These are phyloP conservation scores for Rhinophrynus dorsalis DNA, from an alignment of 2,797 vertebrate genomes.

Conservation along the genomic window DNA sequence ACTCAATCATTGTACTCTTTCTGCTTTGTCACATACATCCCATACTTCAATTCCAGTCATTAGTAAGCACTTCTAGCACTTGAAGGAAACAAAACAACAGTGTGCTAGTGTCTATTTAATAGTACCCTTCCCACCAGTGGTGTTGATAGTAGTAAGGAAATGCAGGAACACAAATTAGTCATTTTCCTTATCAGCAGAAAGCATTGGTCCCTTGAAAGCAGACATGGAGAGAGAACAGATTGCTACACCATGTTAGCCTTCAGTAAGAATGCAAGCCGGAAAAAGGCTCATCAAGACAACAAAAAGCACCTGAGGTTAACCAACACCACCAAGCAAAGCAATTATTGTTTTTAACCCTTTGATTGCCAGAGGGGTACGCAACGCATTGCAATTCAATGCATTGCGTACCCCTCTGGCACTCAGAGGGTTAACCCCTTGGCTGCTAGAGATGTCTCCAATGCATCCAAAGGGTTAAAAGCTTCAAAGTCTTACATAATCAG, in stretches of 20 bases:
- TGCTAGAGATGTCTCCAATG: too few species aligned
- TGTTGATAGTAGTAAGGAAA: slow-evolving; percentile 18
- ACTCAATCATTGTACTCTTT: too few species aligned
- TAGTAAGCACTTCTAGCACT: neutral
- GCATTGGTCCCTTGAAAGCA: slow-evolving; percentile 16
- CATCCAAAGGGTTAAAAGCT: too few species aligned
- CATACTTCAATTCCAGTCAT: neutral
- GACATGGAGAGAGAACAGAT: slow-evolving; percentile 38
- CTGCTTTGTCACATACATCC: too few species aligned
- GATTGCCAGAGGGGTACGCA: too few species aligned
- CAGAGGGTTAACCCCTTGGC: too few species aligned
- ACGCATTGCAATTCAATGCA: too few species aligned
- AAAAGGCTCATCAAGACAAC: slow-evolving; percentile 32
- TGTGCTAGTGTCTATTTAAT: neutral
- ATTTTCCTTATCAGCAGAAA: slow-evolving; percentile 3
- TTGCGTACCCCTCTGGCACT: too few species aligned
- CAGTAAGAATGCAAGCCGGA: slow-evolving; percentile 15
- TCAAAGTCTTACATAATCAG: slow-evolving; percentile 21
- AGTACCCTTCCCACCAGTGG: slow-evolving; percentile 2
- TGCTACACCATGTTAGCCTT: slow-evolving; percentile 25
- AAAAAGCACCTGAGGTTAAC: slow-evolving; percentile 30
- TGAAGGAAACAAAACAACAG: neutral
- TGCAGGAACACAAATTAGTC: slow-evolving; percentile 49
- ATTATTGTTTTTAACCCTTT: slow-evolving; percentile 30
- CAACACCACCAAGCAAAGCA: slow-evolving; percentile 7